phyloP scores from a whole-genome alignment of 2,888 invertebrate genomes.

The Chalcosyrphus nemorum region DNA sequence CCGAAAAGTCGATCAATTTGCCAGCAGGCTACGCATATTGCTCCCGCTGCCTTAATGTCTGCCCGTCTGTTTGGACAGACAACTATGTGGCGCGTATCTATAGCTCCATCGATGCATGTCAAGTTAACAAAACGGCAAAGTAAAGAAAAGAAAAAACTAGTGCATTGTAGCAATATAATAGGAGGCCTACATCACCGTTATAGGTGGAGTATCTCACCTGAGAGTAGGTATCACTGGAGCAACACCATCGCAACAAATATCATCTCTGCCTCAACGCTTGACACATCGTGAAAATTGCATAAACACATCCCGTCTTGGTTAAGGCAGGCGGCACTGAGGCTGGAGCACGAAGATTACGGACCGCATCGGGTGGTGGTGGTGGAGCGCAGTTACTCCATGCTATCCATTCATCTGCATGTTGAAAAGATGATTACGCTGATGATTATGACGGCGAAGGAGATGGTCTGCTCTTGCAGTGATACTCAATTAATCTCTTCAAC shows the following conservation, averaged over 20 bases:
- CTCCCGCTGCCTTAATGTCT: not conserved
- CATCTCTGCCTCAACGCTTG: conserved; percentile 69
- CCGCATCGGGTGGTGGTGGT: conserved; percentile 13
- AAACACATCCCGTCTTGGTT: conserved; percentile 54
- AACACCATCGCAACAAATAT: conserved; percentile 63
- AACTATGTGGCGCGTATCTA: conserved; percentile 27
- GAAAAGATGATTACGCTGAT: conserved; percentile 68
- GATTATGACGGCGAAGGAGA: conserved; percentile 53
- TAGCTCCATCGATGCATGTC: conserved; percentile 67
- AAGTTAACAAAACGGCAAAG: conserved; percentile 62
- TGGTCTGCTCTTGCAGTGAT: conserved; percentile 67
- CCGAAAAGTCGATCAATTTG: conserved; percentile 70
- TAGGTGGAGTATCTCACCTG: conserved; percentile 32
- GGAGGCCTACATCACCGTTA: conserved; percentile 62
- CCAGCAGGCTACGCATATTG: conserved; percentile 57
- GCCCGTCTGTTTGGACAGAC: conserved; percentile 54
- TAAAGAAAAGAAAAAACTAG: conserved; percentile 27
- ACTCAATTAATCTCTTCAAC: conserved; percentile 60
- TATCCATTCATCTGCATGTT: conserved; percentile 68
- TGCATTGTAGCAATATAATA: conserved; percentile 56
- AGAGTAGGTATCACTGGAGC: conserved; percentile 49
- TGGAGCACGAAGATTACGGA: conserved; percentile 28
- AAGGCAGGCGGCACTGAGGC: not conserved
- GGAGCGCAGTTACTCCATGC: conserved; percentile 55
- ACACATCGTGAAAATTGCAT: conserved; percentile 71